Evolutionary conservation across 2,888 invertebrate genomes (phyloP).

Genomic region (Orthosia gracilis): DNA sequence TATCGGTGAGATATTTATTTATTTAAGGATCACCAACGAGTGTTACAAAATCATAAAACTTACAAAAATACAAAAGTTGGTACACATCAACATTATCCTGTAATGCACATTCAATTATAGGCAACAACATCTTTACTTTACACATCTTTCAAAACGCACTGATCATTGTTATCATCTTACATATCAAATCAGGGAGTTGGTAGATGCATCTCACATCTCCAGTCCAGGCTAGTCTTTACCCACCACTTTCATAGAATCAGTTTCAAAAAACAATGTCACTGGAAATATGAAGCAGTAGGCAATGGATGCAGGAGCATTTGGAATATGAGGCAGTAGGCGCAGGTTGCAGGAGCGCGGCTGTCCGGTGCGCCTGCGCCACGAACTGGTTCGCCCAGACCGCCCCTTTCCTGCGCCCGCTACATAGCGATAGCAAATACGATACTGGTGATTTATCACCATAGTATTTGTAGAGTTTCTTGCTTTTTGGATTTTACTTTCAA

Average conservation of each 20-base stretch:
- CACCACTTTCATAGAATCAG: not conserved
- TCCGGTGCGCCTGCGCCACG: slow-evolving; percentile 67
- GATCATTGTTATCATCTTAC: no score
- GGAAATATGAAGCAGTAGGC: slow-evolving; percentile 79
- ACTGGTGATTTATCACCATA: no score
- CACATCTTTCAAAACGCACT: no score
- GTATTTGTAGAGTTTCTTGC: not conserved
- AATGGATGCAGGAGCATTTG: slow-evolving; percentile 66
- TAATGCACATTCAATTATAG: no score
- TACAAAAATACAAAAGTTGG: no score
- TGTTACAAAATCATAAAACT: no score
- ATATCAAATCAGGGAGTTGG: no score
- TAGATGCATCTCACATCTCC: no score
- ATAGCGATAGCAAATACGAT: slow-evolving; percentile 67
- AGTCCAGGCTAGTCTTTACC: not conserved
- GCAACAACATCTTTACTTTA: no score
- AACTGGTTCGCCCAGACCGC: slow-evolving; percentile 88
- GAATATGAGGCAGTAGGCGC: slow-evolving; percentile 79
- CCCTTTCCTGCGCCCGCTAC: slow-evolving; percentile 84
- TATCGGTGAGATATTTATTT: not conserved
- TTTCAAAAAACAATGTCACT: slow-evolving; percentile 31
- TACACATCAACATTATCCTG: no score
- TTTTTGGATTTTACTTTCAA: slow-evolving; percentile 15
- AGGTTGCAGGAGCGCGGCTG: slow-evolving; percentile 66
- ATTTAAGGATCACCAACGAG: no score